Base-by-base conservation (phyloP, 2,113 vertebrate genomes). In the Stegostoma tigrinum region DNA sequence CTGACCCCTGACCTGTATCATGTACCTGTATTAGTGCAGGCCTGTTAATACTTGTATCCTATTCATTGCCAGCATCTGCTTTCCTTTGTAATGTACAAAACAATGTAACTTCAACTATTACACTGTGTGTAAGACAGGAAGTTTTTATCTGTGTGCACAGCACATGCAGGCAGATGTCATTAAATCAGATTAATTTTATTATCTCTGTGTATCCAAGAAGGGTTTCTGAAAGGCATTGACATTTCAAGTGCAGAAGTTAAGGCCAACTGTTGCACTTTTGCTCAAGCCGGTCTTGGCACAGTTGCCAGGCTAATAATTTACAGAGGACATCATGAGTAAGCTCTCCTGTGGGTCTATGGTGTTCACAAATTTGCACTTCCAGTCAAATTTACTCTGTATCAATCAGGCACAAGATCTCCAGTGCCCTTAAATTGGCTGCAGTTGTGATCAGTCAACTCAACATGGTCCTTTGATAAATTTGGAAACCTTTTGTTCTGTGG, bases 1-100 rank as follows among this genome's bases (percentile, higher is more conserved):
- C 45, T 52, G 42, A 30, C 42, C 42, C 24, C 85, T 55, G 85
- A 52, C 48, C 85, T 48, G 85, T 87, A 48, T 64, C 52, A 61
- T 61, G 27, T 90, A 90, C 87, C 87, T 90, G 52, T 64, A 90
- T 61, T 61, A 90, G 52, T 64, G 52, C 27, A 90, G 55, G 27
- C 52, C 52, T 90, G 52, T 90, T 90, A 90, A 61, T 90, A 90
- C 52, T 90, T 90, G 52, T 64, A 90, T 90, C 48, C 30, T 34
- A 34, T 64, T 91, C 87, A 93, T 23, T 17, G 66, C 61, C 89
- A 42, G 15, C 89, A 66, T 66, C 89, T 66, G 89, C 19, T 93
- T 93, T 67, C 89, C 61, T 38, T n/a, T 64, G 61, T 93, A n/a
- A 66, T 66, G 21, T 15, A 38, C 89, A 93, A 93, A 66, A 91